Percentiles rank a stretch among this genome's conserved stretches.
phyloP scores from a whole-genome alignment of 2,113 vertebrate genomes.

The Vulpes vulpes region DNA sequence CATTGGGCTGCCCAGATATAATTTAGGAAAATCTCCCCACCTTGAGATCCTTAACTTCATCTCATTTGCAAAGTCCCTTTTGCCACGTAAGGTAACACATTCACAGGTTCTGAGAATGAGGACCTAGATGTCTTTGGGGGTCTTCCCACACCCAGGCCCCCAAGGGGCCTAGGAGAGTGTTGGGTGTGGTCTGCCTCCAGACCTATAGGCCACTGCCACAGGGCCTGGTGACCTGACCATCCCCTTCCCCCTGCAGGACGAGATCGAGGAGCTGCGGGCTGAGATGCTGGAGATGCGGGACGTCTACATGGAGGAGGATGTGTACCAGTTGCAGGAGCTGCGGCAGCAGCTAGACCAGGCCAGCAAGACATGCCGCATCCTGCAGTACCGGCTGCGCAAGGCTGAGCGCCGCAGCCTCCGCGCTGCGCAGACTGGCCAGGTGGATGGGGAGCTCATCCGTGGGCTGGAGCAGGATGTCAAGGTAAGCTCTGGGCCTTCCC shows the following conservation, averaged over 20 bases:
- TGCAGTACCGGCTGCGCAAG: constrained; percentile 98
- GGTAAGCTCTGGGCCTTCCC: constrained; percentile 85
- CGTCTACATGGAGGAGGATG: constrained; percentile 98
- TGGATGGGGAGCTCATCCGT: constrained; percentile 96
- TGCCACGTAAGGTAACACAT: not conserved
- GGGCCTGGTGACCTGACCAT: not conserved
- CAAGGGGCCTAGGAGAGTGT: fast-evolving
- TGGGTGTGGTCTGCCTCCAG: not conserved
- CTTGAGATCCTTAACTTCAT: not conserved
- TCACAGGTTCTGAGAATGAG: not conserved
- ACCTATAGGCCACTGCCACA: not conserved
- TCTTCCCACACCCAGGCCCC: not conserved
- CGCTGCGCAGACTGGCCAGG: constrained; percentile 96
- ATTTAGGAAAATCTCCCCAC: not conserved
- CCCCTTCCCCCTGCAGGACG: constrained; percentile 89
- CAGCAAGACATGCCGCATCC: constrained; percentile 98
- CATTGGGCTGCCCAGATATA: not conserved
- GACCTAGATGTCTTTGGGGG: not conserved
- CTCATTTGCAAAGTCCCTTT: not conserved
- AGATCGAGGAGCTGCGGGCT: constrained; percentile 97
- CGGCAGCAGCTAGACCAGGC: constrained; percentile 98
- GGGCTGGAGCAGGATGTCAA: constrained; percentile 98
- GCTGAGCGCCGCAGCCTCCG: constrained; percentile 97
- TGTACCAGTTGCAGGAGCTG: constrained; percentile 98
- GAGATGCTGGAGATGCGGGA: constrained; percentile 99